phyloP scores from a whole-genome alignment of 2,888 invertebrate species.

The Eremobia ochroleuca region DNA sequence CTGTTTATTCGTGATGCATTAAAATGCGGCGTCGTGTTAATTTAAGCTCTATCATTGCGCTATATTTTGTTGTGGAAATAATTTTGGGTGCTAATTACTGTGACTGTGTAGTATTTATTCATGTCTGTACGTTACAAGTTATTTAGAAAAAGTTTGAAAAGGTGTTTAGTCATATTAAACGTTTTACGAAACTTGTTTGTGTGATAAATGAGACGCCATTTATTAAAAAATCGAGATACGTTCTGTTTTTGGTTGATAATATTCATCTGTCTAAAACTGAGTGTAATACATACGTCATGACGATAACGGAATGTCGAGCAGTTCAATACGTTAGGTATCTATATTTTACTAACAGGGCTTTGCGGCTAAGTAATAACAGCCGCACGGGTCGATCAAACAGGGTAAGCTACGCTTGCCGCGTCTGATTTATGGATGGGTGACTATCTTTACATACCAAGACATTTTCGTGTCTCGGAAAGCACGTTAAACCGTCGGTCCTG shows the following conservation, averaged over 20 bases:
- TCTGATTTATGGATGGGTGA: too few species aligned
- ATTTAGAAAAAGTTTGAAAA: constrained; percentile 13
- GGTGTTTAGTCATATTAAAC: neutral
- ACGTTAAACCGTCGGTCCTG: neutral
- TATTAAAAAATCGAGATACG: neutral
- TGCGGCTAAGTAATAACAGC: too few species aligned
- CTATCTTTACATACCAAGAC: neutral
- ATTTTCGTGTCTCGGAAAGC: too few species aligned
- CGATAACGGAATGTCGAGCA: constrained; percentile 8
- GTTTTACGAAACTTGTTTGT: neutral
- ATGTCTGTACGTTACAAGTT: constrained; percentile 24
- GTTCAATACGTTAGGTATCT: neutral
- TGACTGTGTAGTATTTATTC: constrained; percentile 9
- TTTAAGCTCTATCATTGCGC: constrained; percentile 61
- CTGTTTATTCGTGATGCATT: constrained; percentile 67
- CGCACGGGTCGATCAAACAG: neutral
- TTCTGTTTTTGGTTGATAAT: neutral
- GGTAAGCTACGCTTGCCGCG: neutral
- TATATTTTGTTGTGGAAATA: constrained; percentile 59
- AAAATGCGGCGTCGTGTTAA: constrained; percentile 63
- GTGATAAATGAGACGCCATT: constrained; percentile 13
- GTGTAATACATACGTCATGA: neutral
- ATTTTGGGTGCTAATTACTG: constrained; percentile 47
- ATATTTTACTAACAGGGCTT: neutral
- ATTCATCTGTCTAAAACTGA: constrained; percentile 11